phyloP scores from a whole-genome alignment of 2,888 invertebrate species.

The Acrobeloides nanus region DNA sequence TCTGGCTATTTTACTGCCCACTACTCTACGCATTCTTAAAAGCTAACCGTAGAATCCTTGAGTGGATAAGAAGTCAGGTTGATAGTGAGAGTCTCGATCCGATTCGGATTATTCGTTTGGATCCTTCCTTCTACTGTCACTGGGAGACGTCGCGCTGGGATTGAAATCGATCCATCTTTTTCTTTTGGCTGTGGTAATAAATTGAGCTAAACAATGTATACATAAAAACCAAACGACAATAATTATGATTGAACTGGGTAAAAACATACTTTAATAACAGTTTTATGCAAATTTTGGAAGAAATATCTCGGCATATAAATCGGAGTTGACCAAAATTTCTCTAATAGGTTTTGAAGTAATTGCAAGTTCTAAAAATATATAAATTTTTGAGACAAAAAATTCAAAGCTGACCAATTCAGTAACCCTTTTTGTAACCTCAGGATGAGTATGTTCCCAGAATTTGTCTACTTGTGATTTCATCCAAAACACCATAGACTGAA shows the following conservation, averaged over 20 bases:
- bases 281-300: constrained; percentile 21
- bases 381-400: too few relatives aligned
- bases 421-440: too few relatives aligned
- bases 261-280: constrained; percentile 18
- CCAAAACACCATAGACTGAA: too few relatives aligned
- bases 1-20: too few relatives aligned
- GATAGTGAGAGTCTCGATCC: constrained; percentile 19
- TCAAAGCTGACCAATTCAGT: too few relatives aligned
- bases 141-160: constrained; percentile 17
- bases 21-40: too few relatives aligned
- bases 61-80: constrained; percentile 6
- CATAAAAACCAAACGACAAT: not conserved
- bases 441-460: too few relatives aligned
- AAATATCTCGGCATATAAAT: constrained; percentile 22
- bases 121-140: constrained; percentile 23
- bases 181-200: constrained; percentile 23
- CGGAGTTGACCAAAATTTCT: constrained; percentile 10
- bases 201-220: constrained; percentile 12
- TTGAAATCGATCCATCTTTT: constrained; percentile 14
- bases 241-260: too few relatives aligned
- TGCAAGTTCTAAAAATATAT: constrained; percentile 12
- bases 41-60: too few relatives aligned
- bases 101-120: constrained; percentile 19
- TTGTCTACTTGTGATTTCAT: too few relatives aligned
- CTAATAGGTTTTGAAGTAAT: constrained; percentile 12